phyloP scores from a whole-genome alignment of 2,113 vertebrate species.

The Vulpes ferrilata region DNA sequence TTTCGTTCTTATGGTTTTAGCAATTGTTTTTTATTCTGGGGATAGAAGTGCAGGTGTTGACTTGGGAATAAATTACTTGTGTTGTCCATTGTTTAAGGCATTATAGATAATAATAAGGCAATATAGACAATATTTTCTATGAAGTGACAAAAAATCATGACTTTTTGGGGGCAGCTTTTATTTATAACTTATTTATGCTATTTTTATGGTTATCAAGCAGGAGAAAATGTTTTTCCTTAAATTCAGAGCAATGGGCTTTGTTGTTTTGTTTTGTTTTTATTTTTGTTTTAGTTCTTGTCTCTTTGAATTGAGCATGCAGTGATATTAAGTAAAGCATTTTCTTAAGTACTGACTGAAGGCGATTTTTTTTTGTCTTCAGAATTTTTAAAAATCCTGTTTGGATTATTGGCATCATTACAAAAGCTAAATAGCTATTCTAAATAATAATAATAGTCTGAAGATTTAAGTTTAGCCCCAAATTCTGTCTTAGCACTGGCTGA shows the following conservation, averaged over 20 bases:
- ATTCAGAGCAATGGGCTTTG: background rate
- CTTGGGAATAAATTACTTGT: background rate
- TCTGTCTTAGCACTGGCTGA: background rate
- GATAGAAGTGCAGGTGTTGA: background rate
- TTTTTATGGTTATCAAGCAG: slow-evolving; percentile 4
- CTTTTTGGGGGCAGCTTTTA: background rate
- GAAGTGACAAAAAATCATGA: background rate
- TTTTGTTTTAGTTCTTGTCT: background rate
- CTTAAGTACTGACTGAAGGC: background rate
- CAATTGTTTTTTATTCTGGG: slow-evolving; percentile 57
- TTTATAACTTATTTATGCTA: background rate
- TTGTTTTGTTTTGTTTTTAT: background rate
- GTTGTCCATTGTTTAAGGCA: slow-evolving; percentile 5
- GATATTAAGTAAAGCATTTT: slow-evolving; percentile 44
- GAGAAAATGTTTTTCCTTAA: slow-evolving; percentile 23
- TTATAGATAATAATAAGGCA: background rate
- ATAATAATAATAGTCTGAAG: slow-evolving; percentile 16
- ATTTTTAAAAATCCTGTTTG: slow-evolving; percentile 5
- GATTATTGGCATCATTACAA: background rate
- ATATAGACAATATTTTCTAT: slow-evolving; percentile 20
- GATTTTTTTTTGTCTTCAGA: background rate
- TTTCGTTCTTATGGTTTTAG: slow-evolving; percentile 65
- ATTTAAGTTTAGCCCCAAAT: background rate
- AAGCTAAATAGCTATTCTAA: slow-evolving; percentile 5
- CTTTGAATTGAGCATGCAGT: background rate